Evolutionary conservation across 2,797 vertebrate species (phyloP), one percentile per base, ranked within the genome.

Genomic region (Epinephelus coioides): DNA sequence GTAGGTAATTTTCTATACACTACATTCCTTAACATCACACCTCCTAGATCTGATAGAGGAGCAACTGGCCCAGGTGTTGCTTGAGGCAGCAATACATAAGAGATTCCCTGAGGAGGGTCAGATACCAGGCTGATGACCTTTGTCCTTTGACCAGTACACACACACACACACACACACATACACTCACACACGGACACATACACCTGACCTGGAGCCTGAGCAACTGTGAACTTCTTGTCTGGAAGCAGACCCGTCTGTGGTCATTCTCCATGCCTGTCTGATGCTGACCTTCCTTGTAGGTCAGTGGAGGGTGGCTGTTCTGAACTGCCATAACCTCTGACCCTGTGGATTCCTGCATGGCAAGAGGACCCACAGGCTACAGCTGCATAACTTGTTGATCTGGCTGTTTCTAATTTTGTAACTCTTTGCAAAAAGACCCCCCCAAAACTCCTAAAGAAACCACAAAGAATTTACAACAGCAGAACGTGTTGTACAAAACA

Each of bases 241-340:
- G 11, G 85, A 88, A 89, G 65, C 66, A 67, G 69, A 59, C 51
- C 27, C 12, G 61, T 80, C 75, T 65, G 62, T 63, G 56, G 65
- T 54, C 27, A 47, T 84, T 89, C 76, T 76, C 63, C 64, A 65
- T 34, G 67, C 69, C 75, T 61, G 74, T 63, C 64, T 15, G 4
- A 13, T 56, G 73, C 65, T 79, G 73, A 61, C 66, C 68, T 81
- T 81, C 65, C 62, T 57, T 55, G 71, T 53, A 50, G 49, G 73
- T 88, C 82, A 81, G 73, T 19, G 55, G 67, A 82, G 55, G 62
- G 59, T 6, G 53, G 73, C 79, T 61, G 84, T 77, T 89, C 69
- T 84, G 61, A 92, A 86, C 89, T 89, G 90, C 84, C 61, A 71
- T 86, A 62, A 89, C 86, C 89, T 90, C 82, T 92, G 84, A 84